phyloP scores from a whole-genome alignment of 2,888 invertebrate species.

The Zele albiditarsus region DNA sequence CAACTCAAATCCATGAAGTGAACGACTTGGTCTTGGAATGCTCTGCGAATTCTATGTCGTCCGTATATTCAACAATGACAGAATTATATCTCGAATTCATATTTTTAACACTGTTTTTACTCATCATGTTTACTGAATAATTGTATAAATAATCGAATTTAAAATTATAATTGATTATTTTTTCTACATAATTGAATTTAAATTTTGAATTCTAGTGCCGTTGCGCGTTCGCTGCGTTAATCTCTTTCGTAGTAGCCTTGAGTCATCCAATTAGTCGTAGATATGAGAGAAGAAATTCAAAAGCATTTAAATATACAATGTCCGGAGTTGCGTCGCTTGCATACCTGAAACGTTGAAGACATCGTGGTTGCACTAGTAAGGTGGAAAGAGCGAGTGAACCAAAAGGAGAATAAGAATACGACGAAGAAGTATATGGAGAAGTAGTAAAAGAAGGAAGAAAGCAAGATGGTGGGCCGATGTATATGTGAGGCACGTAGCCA shows the following conservation, averaged over 20 bases:
- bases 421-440: constrained; percentile 51
- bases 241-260: constrained; percentile 51
- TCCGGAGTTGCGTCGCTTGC: constrained; percentile 55
- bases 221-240: constrained; percentile 52
- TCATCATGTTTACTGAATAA: neutral
- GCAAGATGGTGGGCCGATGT: constrained; percentile 66
- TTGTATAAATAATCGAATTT: neutral
- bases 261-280: constrained; percentile 62
- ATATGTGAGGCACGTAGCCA: constrained; percentile 73
- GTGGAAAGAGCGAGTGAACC: constrained; percentile 45
- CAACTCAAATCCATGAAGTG: constrained; percentile 55
- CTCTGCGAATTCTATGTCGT: constrained; percentile 9
- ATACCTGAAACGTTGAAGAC: constrained; percentile 62
- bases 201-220: neutral
- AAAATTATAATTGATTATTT: neutral
- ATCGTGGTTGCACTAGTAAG: constrained; percentile 42
- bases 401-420: constrained; percentile 52
- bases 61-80: neutral
- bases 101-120: constrained; percentile 1
- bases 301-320: constrained; percentile 65
- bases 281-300: constrained; percentile 59
- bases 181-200: neutral
- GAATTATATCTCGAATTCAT: constrained; percentile 21
- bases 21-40: constrained; percentile 34
- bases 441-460: constrained; percentile 54